Evolutionary conservation across 2,797 vertebrate genomes (phyloP).

Genomic region (Manis javanica): DNA sequence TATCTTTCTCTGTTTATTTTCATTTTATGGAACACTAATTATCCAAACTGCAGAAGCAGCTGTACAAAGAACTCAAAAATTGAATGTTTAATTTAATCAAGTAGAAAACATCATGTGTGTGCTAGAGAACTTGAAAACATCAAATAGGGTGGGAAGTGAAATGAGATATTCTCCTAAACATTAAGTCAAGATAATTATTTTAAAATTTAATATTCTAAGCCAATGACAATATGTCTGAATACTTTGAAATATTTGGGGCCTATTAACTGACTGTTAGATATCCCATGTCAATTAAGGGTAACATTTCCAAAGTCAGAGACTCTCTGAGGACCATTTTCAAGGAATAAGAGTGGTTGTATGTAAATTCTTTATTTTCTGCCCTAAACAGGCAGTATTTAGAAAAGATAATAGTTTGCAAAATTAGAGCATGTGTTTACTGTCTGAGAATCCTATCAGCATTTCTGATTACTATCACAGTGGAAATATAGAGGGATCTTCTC

Average conservation of each 20-base stretch:
- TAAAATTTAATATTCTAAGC: not conserved
- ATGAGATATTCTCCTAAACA: not conserved
- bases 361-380: not conserved
- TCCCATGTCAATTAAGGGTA: not conserved
- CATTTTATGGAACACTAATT: constrained; percentile 50
- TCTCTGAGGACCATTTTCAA: not conserved
- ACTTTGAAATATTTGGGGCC: not conserved
- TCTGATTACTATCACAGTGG: constrained; percentile 27
- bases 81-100: not conserved
- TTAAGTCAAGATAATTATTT: constrained; percentile 8
- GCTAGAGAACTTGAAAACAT: constrained; percentile 9
- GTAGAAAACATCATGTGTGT: not conserved
- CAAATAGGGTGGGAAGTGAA: not conserved
- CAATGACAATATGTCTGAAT: not conserved
- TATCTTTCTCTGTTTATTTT: constrained; percentile 67
- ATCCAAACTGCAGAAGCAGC: constrained; percentile 39
- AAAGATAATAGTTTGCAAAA: not conserved
- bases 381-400: not conserved
- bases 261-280: not conserved
- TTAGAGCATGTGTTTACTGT: constrained; percentile 20
- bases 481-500: not conserved
- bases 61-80: constrained; percentile 56
- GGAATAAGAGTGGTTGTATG: not conserved
- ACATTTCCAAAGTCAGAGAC: constrained; percentile 5
- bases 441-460: constrained; percentile 33